Evolutionary conservation across 2,797 vertebrate genomes (phyloP).

Genomic region (Rhodeus uyekii): DNA sequence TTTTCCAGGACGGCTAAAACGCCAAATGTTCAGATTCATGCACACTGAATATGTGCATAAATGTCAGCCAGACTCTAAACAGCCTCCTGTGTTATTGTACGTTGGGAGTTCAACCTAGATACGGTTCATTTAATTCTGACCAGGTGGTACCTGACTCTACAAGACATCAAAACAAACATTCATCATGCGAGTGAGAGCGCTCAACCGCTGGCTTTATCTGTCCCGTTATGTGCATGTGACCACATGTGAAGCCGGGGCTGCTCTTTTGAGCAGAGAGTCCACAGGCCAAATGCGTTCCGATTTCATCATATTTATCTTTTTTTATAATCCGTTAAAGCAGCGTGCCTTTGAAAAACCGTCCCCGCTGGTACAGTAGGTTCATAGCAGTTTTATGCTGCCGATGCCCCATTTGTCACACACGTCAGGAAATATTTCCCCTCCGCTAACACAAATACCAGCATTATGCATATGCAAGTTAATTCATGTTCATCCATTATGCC

Average conservation of each 20-base stretch:
- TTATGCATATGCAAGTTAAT: conserved; percentile 50
- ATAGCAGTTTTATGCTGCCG: neutral
- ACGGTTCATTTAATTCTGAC: conserved; percentile 51
- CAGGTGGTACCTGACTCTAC: conserved; percentile 36
- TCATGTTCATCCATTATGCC: conserved; percentile 48
- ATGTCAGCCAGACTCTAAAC: conserved; percentile 48
- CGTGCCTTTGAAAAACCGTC: neutral
- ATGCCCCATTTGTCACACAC: conserved; percentile 21
- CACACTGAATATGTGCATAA: conserved; percentile 29
- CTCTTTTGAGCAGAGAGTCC: neutral
- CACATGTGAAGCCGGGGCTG: neutral
- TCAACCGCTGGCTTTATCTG: conserved; percentile 19
- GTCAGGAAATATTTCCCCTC: conserved; percentile 22
- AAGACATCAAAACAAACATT: conserved; percentile 42
- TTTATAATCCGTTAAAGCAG: neutral
- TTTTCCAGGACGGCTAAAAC: conserved; percentile 31
- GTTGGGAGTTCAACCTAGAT: conserved; percentile 46
- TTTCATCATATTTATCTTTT: conserved; percentile 34
- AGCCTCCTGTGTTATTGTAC: conserved; percentile 35
- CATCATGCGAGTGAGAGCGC: conserved; percentile 19
- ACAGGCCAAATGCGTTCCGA: conserved; percentile 27
- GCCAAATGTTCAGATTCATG: conserved; percentile 34
- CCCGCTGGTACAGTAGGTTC: conserved; percentile 8
- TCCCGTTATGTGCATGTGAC: conserved; percentile 16
- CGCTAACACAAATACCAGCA: conserved; percentile 24